Percentiles rank a stretch among this genome's conserved stretches.
Conservation (phyloP, 2,113 vertebrate genomes). For the Cryptotis parvus region DNA sequence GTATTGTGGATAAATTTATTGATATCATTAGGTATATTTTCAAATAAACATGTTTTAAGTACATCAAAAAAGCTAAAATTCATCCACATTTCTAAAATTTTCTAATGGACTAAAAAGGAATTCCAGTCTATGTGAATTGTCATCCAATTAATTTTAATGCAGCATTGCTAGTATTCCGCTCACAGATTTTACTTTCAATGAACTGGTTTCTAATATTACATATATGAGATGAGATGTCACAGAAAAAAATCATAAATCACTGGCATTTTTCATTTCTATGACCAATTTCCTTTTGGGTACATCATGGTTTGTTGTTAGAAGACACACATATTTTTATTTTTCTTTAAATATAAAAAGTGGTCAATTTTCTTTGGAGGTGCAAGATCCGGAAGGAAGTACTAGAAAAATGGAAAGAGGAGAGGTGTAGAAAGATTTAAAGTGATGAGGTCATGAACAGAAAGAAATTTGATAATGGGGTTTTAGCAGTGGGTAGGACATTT, state of each 20-base stretch:
- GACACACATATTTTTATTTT: not conserved
- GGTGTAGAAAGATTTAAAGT: not conserved
- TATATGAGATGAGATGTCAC: constrained; percentile 7
- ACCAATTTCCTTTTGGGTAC: constrained; percentile 9
- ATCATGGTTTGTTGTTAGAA: not conserved
- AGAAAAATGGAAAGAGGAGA: constrained; percentile 23
- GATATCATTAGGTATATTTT: constrained; percentile 37
- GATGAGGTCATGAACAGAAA: not conserved
- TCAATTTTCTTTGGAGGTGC: constrained; percentile 48
- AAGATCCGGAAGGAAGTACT: constrained; percentile 39
- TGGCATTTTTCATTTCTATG: not conserved
- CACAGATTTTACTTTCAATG: not conserved
- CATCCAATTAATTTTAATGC: constrained; percentile 42
- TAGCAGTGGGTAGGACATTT: no score
- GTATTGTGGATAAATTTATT: constrained; percentile 38
- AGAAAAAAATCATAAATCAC: not conserved
- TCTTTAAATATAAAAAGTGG: constrained; percentile 55
- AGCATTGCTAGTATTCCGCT: not conserved
- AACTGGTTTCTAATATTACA: not conserved
- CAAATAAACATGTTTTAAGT: constrained; percentile 43
- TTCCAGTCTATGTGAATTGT: constrained; percentile 29
- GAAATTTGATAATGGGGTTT: no score
- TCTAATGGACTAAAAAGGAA: constrained; percentile 54
- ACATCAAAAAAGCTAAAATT: constrained; percentile 21
- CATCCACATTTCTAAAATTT: constrained; percentile 19